A percentile compares a stretch with the other conserved stretches of the same genome.
Conservation (phyloP, 2,113 vertebrate genomes). For the Ophthalmolycus amberensis region DNA sequence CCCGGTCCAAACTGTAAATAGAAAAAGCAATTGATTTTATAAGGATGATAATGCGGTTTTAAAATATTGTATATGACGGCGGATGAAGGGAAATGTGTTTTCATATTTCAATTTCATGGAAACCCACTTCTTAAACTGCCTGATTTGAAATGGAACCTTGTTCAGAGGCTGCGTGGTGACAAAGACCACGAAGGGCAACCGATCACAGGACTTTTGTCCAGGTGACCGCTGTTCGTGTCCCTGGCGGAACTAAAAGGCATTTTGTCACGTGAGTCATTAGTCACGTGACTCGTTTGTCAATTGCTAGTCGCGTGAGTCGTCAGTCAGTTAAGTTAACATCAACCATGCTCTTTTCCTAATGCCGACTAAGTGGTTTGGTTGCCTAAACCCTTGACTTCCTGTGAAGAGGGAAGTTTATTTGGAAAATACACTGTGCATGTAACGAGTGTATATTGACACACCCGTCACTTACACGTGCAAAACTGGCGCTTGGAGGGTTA, state of each 20-base stretch:
- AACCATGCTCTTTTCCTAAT: neutral
- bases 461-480: neutral
- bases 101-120: too few relatives aligned
- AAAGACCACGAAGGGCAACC: too few relatives aligned
- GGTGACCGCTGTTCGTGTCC: too few relatives aligned
- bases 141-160: neutral
- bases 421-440: neutral
- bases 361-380: too few relatives aligned
- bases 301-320: too few relatives aligned
- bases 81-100: slow-evolving; percentile 37
- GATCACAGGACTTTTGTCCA: too few relatives aligned
- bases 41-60: slow-evolving; percentile 44
- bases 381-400: neutral
- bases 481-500: neutral
- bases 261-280: neutral
- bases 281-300: neutral
- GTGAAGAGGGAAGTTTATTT: neutral
- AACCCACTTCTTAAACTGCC: too few relatives aligned
- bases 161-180: neutral
- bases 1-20: neutral
- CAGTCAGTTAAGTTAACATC: neutral
- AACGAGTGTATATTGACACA: neutral
- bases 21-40: slow-evolving; percentile 32
- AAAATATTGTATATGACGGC: slow-evolving; percentile 42
- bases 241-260: too few relatives aligned